Base-by-base conservation (phyloP, 2,113 vertebrate species). In the Gopherus evgoodei region DNA sequence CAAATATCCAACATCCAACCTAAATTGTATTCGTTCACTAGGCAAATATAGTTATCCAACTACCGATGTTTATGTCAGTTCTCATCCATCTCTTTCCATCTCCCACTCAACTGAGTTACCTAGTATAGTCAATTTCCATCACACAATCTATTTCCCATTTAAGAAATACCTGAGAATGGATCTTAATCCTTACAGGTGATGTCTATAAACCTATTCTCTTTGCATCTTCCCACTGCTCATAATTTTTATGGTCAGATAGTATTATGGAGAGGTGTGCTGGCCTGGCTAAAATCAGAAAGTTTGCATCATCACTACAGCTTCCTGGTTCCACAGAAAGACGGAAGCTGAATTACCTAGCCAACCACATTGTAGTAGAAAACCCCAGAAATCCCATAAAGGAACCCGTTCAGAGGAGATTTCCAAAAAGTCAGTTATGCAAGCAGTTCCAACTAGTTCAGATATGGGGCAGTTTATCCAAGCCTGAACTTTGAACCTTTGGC, bases 31-130 rank as follows among this genome's bases (percentile, higher is more conserved):
- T 84, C 35, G 80, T 12, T 83, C 65, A 6, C 84, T 75, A 96
- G 62, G 35, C 88, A 84, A 83, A 91, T 17, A 76, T 69, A 52
- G 88, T 94, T 93, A 95, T 93, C 91, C 93, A 97, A 93, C 76
- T 57, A 90, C 94, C 95, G 90, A 91, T 35, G 82, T 47, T 79
- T 9, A 24, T 31, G 78, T 72, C 86, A 79, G 88, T 84, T 65
- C 0, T 0, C 93, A 91, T 76, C 86, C 86, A 93, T 91, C 65
- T 38, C n/a, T 44, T 42, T 52, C 84, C 81, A 91, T 57, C 38
- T 75, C 38, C 38, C 42, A 11, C 6, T 25, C 12, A 24, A 42
- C 27, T 82, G 11, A 86, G 87, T 90, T 6, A 72, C 29, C 10
- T 27, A 86, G 84, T 65, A 7, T n/a, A 76, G 65, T 38, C 50